Conservation (phyloP, 2,797 vertebrate genomes). For the Rhynchotus rufescens region DNA sequence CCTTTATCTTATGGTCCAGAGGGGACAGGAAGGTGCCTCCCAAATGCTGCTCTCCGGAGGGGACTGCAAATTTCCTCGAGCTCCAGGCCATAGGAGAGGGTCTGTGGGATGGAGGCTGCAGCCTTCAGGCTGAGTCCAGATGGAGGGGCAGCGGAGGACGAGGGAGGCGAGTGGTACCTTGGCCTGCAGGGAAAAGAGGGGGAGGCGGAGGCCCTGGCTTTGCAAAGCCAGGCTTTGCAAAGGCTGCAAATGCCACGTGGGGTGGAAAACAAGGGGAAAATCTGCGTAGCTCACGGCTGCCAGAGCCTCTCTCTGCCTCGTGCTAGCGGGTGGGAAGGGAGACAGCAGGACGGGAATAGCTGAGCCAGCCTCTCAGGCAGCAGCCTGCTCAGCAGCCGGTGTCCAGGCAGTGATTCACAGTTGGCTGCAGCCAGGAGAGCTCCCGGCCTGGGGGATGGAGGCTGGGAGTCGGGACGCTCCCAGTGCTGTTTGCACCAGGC, state of each 20-base stretch:
- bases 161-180: constrained; percentile 18
- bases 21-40: neutral
- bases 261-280: neutral
- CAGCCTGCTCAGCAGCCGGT: neutral
- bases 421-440: neutral
- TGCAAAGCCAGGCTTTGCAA: neutral
- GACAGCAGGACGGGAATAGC: neutral
- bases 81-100: neutral
- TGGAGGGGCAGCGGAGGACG: constrained; percentile 29
- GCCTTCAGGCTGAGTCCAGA: constrained; percentile 12
- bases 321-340: neutral
- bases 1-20: neutral
- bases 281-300: neutral
- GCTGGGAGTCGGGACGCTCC: neutral
- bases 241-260: neutral
- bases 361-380: neutral
- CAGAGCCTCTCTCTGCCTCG: neutral
- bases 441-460: neutral
- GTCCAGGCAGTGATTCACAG: neutral
- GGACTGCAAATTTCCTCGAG: neutral
- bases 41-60: neutral
- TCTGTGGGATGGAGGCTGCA: neutral
- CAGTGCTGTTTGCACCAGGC: neutral
- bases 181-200: neutral
- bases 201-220: neutral